Evolutionary conservation across 2,797 vertebrate species (phyloP), one percentile per base, ranked within the genome.

Genomic region (Pteropus rufus): DNA sequence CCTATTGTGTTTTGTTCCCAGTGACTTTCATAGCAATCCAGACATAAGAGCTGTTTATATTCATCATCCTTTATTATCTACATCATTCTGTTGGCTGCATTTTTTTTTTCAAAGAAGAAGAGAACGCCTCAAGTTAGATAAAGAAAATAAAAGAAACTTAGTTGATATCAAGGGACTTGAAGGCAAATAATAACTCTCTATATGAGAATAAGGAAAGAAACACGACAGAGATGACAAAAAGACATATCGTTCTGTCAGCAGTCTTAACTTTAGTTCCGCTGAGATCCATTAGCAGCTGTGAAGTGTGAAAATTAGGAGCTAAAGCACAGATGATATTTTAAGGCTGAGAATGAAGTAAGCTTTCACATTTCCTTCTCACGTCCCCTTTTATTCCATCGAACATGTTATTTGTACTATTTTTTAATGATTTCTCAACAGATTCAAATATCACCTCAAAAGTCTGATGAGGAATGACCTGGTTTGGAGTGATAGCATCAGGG

Each of bases 271-370:
- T 84, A 72, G 79, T 97, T 98, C 95, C 0, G 21, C 92, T 93
- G 93, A 97, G 96, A 96, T 96, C 95, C 89, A 97, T 96, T 97
- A 97, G 91, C 92, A 96, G 95, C 97, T 97, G 93, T 90, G 93
- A 97, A 97, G 97, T 97, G 92, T 96, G 97, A 97, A 97, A 97
- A 98, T 97, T 95, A 97, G 96, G 94, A 98, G 92, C 79, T 93
- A 95, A 97, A 84, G 52, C 91, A 73, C 56, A 81, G 83, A 93
- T 5, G 97, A 96, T 95, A 96, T 97, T 97, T 97, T 97, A 95
- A 87, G 95, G 26, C 94, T 95, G 94, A 91, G 79, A 97, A 95
- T 60, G 89, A 91, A 96, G 75, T 87, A 49, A 93, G 94, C 72
- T 49, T 96, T 93, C 97, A 94, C 91, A 41, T 96, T 97, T 95